Percentiles rank a stretch among this genome's conserved stretches.
These are phyloP conservation scores for Chelonoidis abingdonii DNA, from an alignment of 2,113 vertebrate genomes.

Conservation along the genomic window DNA sequence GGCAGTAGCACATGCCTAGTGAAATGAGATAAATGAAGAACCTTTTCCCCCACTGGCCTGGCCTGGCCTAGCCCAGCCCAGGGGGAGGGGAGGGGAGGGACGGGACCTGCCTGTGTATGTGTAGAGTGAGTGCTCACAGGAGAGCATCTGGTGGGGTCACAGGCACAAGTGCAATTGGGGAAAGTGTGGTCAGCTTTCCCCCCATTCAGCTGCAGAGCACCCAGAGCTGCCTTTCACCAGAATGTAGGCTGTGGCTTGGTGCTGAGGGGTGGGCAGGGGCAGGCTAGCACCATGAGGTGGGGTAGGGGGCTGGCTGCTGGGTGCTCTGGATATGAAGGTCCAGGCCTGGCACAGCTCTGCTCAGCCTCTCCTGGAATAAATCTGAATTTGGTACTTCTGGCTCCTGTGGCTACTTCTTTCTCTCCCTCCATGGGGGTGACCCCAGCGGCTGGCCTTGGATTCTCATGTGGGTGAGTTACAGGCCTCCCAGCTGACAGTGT, in stretches of 20 bases:
- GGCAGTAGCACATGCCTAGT: not conserved
- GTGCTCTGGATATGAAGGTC: not conserved
- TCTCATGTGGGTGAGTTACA: not conserved
- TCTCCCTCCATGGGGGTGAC: not conserved
- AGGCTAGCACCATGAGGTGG: rapidly evolving
- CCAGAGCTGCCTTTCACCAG: not conserved
- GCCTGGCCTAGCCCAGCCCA: not conserved
- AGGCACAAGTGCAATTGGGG: not conserved
- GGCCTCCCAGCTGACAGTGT: not conserved
- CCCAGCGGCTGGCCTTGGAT: not conserved
- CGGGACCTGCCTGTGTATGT: not conserved
- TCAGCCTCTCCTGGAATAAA: conserved; percentile 66
- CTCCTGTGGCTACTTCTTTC: not conserved
- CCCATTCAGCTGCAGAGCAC: not conserved
- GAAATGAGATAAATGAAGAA: not conserved
- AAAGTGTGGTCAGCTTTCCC: not conserved
- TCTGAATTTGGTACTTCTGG: not conserved
- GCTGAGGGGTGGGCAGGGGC: not conserved
- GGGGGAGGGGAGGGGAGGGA: not conserved
- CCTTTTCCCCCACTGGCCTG: not conserved
- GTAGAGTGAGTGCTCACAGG: not conserved
- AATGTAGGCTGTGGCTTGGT: rapidly evolving
- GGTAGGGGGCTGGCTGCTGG: not conserved
- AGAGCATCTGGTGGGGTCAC: not conserved
- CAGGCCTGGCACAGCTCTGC: not conserved